Conservation (phyloP, 1,140 invertebrate genomes). For the Thaumatotibia leucotreta region DNA sequence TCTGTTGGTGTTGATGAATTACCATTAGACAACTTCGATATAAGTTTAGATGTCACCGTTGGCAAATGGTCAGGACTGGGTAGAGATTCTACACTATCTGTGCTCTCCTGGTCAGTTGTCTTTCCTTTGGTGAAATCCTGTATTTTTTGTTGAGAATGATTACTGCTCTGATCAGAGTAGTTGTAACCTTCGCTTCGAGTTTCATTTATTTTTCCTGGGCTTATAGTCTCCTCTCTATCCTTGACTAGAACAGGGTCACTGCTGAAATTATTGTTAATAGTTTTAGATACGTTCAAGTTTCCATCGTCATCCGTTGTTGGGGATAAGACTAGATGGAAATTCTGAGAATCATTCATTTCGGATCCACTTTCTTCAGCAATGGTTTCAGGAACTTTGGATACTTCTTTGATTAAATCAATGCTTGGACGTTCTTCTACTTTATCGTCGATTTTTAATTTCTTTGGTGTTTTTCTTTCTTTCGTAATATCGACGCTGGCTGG, state of each 20-base stretch:
- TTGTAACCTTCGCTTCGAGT: constrained; percentile 47
- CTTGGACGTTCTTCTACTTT: constrained; percentile 32
- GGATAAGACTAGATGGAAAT: constrained; percentile 53
- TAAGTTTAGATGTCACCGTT: constrained; percentile 55
- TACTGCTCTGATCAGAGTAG: constrained; percentile 44
- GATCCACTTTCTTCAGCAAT: constrained; percentile 43
- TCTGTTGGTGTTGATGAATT: constrained; percentile 66
- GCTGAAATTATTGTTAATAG: constrained; percentile 23
- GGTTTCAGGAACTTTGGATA: constrained; percentile 45
- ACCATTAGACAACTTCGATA: constrained; percentile 68
- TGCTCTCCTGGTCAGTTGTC: constrained; percentile 61
- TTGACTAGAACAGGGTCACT: constrained; percentile 48
- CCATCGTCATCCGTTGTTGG: constrained; percentile 39
- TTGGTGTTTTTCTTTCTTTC: constrained; percentile 41
- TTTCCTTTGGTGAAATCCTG: constrained; percentile 41
- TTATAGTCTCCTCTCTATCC: constrained; percentile 42
- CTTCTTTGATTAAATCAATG: constrained; percentile 50
- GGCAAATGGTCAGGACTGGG: constrained; percentile 52
- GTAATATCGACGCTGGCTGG: constrained; percentile 57
- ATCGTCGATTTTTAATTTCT: constrained; percentile 33
- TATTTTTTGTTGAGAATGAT: constrained; percentile 34
- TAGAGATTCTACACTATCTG: constrained; percentile 52
- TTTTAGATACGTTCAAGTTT: constrained; percentile 32
- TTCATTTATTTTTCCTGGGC: constrained; percentile 37
- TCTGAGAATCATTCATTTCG: constrained; percentile 62